Evolutionary conservation across 1,140 invertebrate genomes (phyloP), one percentile per base, ranked within the genome.

Genomic region (Drosophila albomicans): DNA sequence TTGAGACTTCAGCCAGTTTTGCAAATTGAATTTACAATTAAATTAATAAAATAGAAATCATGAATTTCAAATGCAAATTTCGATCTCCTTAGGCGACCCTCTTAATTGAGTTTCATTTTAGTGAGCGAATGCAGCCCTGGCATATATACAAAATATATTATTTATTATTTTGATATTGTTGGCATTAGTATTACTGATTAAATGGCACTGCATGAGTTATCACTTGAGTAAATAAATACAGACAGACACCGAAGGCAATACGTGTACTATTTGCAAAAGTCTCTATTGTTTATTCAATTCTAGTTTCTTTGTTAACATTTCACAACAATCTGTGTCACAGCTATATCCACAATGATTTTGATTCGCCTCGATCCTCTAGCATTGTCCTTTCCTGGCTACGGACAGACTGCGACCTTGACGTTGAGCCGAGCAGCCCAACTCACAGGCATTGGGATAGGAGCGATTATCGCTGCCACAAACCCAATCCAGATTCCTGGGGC

Each of bases 361-460:
- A 4, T 63, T 49, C 4, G 5, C 6, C 1, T 54, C 15, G 1
- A 10, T n/a, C 28, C 0, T 1, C 46, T 63, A 85, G 65, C 90
- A 91, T 1, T 0, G n/a, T 43, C 86, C 90, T 0, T 57, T 1
- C 25, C 56, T 80, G 13, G 35, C 25, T 1, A 79, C n/a, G 0
- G 32, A 59, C n/a, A 91, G 32, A 6, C 3, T 56, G 30, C 71
- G 74, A 30, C 85, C 82, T 5, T 72, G 28, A 1, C 72, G 65
- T 15, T 76, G 66, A 5, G 70, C 64, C 1, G 41, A 49, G 41
- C 91, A 92, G 0, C 49, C 5, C 30, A 92, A 57, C 13, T 77
- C 67, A 52, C 91, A 92, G 15, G 25, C n/a, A 64, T 87, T 92
- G 32, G 52, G n/a, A 41, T 92, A 92, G 16, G 75, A 91, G 0